Conservation (phyloP, 2,113 vertebrate genomes). For the Myiozetetes cayanensis region DNA sequence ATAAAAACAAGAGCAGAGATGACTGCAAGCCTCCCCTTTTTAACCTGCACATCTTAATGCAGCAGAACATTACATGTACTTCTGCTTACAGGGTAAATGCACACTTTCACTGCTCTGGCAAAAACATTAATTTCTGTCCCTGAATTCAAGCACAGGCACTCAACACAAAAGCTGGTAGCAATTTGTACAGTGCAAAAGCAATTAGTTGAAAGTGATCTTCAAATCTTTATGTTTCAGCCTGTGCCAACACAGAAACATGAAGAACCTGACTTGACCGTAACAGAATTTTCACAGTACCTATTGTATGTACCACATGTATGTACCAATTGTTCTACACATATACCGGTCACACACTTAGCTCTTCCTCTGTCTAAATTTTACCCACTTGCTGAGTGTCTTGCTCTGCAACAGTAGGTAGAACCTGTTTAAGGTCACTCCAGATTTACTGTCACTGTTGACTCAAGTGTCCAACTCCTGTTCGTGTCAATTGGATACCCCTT, state of each 20-base stretch:
- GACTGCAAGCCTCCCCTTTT: not conserved
- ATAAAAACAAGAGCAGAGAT: not conserved
- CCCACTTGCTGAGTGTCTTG: not conserved
- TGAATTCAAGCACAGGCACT: not conserved
- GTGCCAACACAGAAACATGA: not conserved
- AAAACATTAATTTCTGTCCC: not conserved
- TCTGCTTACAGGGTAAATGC: not conserved
- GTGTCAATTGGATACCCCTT: rapidly evolving
- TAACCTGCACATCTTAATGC: not conserved
- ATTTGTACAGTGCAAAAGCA: not conserved
- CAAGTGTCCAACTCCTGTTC: not conserved
- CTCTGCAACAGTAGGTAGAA: not conserved
- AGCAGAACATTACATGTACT: not conserved
- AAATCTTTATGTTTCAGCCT: not conserved
- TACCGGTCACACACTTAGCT: not conserved
- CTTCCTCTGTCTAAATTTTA: not conserved
- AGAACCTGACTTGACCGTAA: not conserved
- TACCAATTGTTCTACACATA: not conserved
- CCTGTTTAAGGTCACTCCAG: not conserved
- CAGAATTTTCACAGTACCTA: not conserved
- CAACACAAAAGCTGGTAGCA: not conserved
- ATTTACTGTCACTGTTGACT: not conserved
- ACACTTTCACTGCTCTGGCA: not conserved
- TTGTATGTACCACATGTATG: not conserved
- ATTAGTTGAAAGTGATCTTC: not conserved